Base-by-base conservation (phyloP, 1,140 invertebrate species). In the Ips typographus region DNA sequence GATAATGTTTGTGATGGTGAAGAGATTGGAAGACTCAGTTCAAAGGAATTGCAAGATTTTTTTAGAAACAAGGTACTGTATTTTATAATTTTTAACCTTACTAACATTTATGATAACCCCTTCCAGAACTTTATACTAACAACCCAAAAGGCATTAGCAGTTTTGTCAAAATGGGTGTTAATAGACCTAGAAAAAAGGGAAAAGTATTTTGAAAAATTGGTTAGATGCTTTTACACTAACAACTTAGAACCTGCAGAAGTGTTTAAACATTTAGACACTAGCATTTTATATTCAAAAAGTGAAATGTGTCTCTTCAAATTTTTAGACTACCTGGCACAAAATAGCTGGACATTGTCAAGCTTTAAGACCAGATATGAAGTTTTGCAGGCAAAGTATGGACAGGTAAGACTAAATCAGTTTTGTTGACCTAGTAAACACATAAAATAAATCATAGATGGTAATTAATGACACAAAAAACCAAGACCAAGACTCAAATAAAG, bases 111-210 rank as follows among this genome's bases (percentile, higher is more conserved):
- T 69, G 76, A 75, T 22, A 22, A 22, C 22, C 22, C 22, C 22
- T 22, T 22, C 22, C 65, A 77, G 74, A 74, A 71, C 70, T 88
- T 68, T 82, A 85, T 77, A 76, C 81, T 43, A 81, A 83, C 55
- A 85, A 88, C 78, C 85, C 85, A 75, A 53, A 77, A 74, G 77
- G 88, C 57, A 72, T 70, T 79, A 40, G 74, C 68, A 40, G 64
- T 87, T n/a, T 81, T 87, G 49, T 81, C 82, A 56, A 80, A 83
- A 52, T 88, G 87, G 87, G 80, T 85, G 4, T 77, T 80, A 51
- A 80, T 84, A 70, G 81, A 84, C 70, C 53, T 82, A 36, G 61
- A 71, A 51, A 79, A 76, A 59, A 73, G 86, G 57, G 85, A 87
- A 74, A 77, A 80, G 52, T 78, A 84, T 62, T 84, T 87, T 65